Evolutionary conservation across 1,140 invertebrate species (phyloP).

Genomic region (Orussus abietinus): DNA sequence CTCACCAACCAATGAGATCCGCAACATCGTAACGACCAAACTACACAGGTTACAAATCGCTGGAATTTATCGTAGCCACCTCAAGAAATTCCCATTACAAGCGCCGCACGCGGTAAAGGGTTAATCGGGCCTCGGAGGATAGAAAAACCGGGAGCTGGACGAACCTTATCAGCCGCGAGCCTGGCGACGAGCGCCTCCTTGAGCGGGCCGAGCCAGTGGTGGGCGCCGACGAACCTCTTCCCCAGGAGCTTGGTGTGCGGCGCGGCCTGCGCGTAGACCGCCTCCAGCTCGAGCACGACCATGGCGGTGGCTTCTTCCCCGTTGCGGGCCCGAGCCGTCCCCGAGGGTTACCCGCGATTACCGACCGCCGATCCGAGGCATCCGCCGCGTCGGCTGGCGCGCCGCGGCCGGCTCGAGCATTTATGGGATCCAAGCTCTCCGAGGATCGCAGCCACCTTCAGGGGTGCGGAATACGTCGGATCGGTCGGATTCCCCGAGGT

Average conservation of each 20-base stretch:
- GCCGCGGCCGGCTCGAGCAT: not conserved
- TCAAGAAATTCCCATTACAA: no score
- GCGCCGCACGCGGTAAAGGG: no score
- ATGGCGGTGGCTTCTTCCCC: no score
- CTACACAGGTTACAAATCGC: no score
- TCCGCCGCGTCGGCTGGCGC: not conserved
- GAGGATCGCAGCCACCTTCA: no score
- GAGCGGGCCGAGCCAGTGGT: constrained; percentile 81
- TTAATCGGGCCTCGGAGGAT: no score
- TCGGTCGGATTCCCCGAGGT: no score
- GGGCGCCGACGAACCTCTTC: constrained; percentile 82
- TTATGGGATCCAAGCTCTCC: no score
- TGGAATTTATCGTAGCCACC: no score
- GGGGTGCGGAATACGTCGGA: no score
- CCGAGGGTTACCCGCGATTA: not conserved
- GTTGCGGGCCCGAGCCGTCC: not conserved
- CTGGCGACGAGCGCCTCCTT: constrained; percentile 50
- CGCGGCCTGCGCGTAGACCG: constrained; percentile 71
- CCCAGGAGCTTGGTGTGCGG: constrained; percentile 81
- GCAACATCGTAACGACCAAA: no score
- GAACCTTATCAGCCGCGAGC: constrained; percentile 51
- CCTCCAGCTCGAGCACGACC: constrained; percentile 72
- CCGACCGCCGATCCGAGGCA: constrained; percentile 16
- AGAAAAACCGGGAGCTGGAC: constrained; percentile 12
- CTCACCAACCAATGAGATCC: no score